A percentile compares a stretch with the other conserved stretches of the same genome.
phyloP scores from a whole-genome alignment of 2,797 vertebrate genomes.

The Onychomys arenicola region DNA sequence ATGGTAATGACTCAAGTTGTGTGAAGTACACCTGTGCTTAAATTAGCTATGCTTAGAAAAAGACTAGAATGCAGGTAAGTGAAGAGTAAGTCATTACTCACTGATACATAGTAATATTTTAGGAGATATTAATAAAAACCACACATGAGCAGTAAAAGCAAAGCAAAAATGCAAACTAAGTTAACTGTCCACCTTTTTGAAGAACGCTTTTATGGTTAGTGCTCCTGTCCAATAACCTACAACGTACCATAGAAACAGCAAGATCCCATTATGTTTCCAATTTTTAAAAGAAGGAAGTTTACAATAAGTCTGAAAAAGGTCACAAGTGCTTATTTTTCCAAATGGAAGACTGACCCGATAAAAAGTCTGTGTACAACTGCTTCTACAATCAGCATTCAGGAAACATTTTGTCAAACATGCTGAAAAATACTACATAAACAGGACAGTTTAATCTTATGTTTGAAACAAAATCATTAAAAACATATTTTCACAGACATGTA shows the following conservation, averaged over 20 bases:
- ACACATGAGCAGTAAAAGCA: background rate
- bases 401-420: background rate
- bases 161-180: conserved; percentile 16
- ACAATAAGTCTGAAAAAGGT: conserved; percentile 38
- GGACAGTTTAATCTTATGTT: background rate
- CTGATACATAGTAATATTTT: background rate
- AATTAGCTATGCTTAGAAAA: conserved; percentile 39
- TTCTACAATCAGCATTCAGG: background rate
- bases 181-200: background rate
- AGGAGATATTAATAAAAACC: conserved; percentile 29
- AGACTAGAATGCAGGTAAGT: background rate
- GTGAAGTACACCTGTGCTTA: background rate
- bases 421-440: conserved; percentile 28
- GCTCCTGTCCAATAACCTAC: background rate
- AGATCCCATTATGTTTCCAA: conserved; percentile 10
- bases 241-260: background rate
- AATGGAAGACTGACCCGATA: background rate
- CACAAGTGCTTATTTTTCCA: background rate
- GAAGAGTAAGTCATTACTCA: conserved; percentile 39
- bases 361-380: background rate
- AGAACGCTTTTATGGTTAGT: background rate
- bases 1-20: conserved; percentile 37
- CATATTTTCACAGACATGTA: background rate
- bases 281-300: conserved; percentile 47
- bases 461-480: conserved; percentile 32